Evolutionary conservation across 2,797 vertebrate genomes (phyloP).

Genomic region (Melanotaenia boesemani): DNA sequence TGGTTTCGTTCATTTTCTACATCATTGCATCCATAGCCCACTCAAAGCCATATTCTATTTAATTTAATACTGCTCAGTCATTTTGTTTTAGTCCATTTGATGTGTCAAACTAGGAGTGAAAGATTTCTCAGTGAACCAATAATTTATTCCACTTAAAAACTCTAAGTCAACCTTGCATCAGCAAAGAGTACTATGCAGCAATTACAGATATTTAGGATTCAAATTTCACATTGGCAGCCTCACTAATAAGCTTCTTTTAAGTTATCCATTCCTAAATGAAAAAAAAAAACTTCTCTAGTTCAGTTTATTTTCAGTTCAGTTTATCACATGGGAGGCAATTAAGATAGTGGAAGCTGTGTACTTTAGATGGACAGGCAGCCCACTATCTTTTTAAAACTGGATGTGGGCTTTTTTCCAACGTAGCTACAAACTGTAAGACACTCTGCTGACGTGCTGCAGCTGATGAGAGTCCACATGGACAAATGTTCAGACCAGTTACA

Average conservation of each 20-base stretch:
- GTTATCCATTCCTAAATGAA: not conserved
- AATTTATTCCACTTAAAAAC: not conserved
- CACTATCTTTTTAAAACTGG: conserved; percentile 9
- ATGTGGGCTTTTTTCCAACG: not conserved
- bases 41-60: not conserved
- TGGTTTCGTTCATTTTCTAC: too few relatives aligned
- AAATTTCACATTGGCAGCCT: not conserved
- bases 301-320: not conserved
- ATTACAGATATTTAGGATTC: conserved; percentile 1
- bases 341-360: conserved; percentile 33
- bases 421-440: not conserved
- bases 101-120: conserved; percentile 14
- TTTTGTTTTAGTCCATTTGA: not conserved
- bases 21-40: not conserved
- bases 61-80: not conserved
- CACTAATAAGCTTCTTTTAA: not conserved
- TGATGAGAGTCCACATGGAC: not conserved
- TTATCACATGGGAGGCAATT: conserved; percentile 46
- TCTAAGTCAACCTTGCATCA: not conserved
- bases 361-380: conserved; percentile 21
- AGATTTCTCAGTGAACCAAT: conserved; percentile 4
- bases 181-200: not conserved
- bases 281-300: not conserved
- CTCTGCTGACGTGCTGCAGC: not conserved
- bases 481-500: conserved; percentile 14